These are phyloP conservation scores for Pseudopodoces humilis DNA, from an alignment of 2,113 vertebrate genomes.

Conservation along the genomic window DNA sequence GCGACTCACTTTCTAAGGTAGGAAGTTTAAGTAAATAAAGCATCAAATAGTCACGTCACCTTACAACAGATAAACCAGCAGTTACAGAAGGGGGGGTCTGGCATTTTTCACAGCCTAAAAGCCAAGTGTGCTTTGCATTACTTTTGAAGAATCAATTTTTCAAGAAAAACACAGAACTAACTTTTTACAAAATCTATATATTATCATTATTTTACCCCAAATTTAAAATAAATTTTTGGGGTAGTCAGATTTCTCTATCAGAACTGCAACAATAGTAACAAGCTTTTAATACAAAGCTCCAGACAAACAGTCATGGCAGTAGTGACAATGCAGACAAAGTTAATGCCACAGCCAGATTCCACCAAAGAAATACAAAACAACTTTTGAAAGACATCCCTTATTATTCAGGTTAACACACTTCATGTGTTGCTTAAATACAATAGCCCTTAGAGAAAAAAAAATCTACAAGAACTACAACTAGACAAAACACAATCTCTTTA, in stretches of 20 bases:
- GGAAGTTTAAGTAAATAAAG: constrained; percentile 83
- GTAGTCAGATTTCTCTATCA: constrained; percentile 72
- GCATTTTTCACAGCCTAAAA: constrained; percentile 76
- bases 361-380: constrained; percentile 80
- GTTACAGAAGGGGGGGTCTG: constrained; percentile 55
- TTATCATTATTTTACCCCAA: constrained; percentile 71
- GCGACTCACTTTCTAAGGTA: constrained; percentile 83
- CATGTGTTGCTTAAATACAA: constrained; percentile 71
- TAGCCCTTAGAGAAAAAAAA: constrained; percentile 62
- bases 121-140: constrained; percentile 77
- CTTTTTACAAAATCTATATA: constrained; percentile 71
- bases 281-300: constrained; percentile 76
- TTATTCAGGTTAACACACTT: constrained; percentile 73
- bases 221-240: constrained; percentile 39
- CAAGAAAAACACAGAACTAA: constrained; percentile 74
- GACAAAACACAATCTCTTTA: constrained; percentile 75
- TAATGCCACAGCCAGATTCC: constrained; percentile 80
- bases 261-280: constrained; percentile 76
- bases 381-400: constrained; percentile 73
- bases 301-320: constrained; percentile 77
- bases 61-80: constrained; percentile 90
- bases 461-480: constrained; percentile 76
- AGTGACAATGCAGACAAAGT: constrained; percentile 78
- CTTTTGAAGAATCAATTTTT: constrained; percentile 75
- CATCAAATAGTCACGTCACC: constrained; percentile 88